phyloP scores from a whole-genome alignment of 2,888 invertebrate genomes.

The Harpalus rufipes region DNA sequence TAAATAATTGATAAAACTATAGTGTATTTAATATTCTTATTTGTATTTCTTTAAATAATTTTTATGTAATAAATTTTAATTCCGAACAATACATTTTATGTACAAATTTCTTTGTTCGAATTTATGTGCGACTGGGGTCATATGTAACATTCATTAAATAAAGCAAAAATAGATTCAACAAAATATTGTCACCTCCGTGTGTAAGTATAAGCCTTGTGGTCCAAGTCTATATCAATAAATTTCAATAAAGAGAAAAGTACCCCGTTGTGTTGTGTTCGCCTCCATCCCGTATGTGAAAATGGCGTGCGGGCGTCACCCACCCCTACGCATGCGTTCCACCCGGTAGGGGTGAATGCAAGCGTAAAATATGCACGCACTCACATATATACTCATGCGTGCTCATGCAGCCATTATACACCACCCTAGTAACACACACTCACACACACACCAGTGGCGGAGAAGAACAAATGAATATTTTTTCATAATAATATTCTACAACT shows the following conservation, averaged over 20 bases:
- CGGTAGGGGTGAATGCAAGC: slow-evolving; percentile 33
- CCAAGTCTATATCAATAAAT: background rate
- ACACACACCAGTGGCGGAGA: background rate
- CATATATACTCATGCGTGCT: slow-evolving; percentile 8
- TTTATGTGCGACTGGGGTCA: too few species aligned
- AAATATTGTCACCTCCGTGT: background rate
- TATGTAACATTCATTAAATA: too few species aligned
- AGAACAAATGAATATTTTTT: background rate
- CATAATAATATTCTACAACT: too few species aligned
- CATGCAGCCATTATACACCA: slow-evolving; percentile 48
- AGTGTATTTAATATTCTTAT: too few species aligned
- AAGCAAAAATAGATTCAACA: too few species aligned
- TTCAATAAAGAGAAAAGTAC: background rate
- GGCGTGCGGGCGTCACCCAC: slow-evolving; percentile 60
- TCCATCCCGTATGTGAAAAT: slow-evolving; percentile 50
- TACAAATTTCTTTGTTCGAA: too few species aligned
- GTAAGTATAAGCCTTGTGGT: background rate
- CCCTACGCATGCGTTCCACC: slow-evolving; percentile 51
- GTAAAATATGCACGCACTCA: slow-evolving; percentile 46
- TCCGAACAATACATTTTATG: too few species aligned
- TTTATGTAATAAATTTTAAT: too few species aligned
- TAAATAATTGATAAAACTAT: too few species aligned
- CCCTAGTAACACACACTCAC: background rate
- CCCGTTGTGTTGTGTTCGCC: background rate
- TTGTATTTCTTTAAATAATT: too few species aligned